phyloP scores from a whole-genome alignment of 2,113 vertebrate species.

The Scomber colias region DNA sequence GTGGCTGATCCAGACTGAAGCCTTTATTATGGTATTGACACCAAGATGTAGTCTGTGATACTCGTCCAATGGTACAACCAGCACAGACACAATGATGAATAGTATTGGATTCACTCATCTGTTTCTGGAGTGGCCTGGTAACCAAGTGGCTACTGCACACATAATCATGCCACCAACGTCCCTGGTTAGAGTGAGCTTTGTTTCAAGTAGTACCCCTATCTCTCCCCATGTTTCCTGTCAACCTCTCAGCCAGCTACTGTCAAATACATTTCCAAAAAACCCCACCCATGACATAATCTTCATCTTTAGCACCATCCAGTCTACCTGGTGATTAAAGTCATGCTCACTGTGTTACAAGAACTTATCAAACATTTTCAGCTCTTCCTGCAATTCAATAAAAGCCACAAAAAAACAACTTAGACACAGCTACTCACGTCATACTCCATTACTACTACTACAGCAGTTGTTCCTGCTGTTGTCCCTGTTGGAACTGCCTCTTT shows the following conservation, averaged over 20 bases:
- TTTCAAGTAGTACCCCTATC: no score
- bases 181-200: no score
- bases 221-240: no score
- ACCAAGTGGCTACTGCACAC: no score
- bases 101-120: no score
- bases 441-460: neutral
- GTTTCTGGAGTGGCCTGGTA: no score
- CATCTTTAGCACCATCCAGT: neutral
- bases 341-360: constrained; percentile 8
- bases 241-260: no score
- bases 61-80: no score
- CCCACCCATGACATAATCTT: neutral
- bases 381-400: constrained; percentile 9
- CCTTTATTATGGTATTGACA: neutral
- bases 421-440: neutral
- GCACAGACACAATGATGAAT: neutral
- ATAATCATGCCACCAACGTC: neutral
- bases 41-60: neutral
- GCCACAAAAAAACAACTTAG: neutral
- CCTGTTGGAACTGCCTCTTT: neutral
- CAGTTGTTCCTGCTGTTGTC: neutral
- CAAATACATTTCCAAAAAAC: no score
- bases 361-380: constrained; percentile 9
- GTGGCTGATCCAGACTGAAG: neutral
- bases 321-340: constrained; percentile 4